phyloP scores from a whole-genome alignment of 2,113 vertebrate genomes.

The Rhinichthys klamathensis region DNA sequence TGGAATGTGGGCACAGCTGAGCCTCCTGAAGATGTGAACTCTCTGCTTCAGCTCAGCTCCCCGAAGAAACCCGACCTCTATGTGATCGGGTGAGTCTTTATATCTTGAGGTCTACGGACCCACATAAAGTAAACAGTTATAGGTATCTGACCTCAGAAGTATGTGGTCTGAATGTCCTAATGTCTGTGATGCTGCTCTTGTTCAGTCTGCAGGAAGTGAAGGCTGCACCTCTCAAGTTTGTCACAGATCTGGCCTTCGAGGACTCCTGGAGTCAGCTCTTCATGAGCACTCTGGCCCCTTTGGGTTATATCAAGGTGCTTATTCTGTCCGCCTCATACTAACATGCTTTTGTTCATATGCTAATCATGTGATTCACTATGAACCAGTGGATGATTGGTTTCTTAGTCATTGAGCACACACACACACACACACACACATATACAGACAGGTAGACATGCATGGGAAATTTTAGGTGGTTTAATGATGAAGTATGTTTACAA shows the following conservation, averaged over 20 bases:
- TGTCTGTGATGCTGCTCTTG: slow-evolving; percentile 23
- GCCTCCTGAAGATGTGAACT: slow-evolving; percentile 82
- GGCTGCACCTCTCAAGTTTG: slow-evolving; percentile 82
- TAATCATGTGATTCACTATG: neutral
- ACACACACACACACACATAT: no score
- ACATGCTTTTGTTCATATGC: neutral
- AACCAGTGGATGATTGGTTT: neutral
- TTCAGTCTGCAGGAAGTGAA: slow-evolving; percentile 93
- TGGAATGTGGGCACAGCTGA: slow-evolving; percentile 93
- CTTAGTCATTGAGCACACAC: neutral
- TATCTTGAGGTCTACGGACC: neutral
- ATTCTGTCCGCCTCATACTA: neutral
- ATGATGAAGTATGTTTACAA: neutral
- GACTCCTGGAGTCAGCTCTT: slow-evolving; percentile 90
- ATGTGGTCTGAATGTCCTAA: slow-evolving; percentile 12
- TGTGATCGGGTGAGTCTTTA: slow-evolving; percentile 86
- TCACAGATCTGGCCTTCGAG: slow-evolving; percentile 86
- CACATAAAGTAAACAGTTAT: neutral
- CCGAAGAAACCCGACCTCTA: slow-evolving; percentile 81
- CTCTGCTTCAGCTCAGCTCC: slow-evolving; percentile 82
- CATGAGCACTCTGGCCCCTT: slow-evolving; percentile 83
- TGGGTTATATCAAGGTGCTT: slow-evolving; percentile 86
- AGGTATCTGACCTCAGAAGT: neutral
- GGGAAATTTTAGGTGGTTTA: neutral
- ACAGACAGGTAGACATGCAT: neutral